phyloP scores from a whole-genome alignment of 2,888 invertebrate genomes.

The Synergus laeviventris region DNA sequence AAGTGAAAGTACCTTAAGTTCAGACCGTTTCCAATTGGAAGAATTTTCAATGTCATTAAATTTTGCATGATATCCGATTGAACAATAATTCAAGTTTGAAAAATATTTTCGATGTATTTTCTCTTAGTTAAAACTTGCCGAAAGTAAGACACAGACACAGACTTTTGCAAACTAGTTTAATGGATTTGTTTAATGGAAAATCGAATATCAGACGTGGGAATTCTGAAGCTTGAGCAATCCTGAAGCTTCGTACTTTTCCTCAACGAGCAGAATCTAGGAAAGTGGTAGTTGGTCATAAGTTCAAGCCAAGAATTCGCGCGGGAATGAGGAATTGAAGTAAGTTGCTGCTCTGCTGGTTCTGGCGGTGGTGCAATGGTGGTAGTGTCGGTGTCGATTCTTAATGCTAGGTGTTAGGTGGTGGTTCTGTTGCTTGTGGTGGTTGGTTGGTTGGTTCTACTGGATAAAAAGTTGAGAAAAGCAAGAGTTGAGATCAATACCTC shows the following conservation, averaged over 20 bases:
- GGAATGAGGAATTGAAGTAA: slow-evolving; percentile 73
- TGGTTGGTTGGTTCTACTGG: slow-evolving; percentile 70
- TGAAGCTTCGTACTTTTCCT: slow-evolving; percentile 4
- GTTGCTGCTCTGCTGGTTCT: slow-evolving; percentile 62
- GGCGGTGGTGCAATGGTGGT: slow-evolving; percentile 53
- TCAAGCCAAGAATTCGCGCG: slow-evolving; percentile 72
- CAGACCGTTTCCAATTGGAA: too few relatives aligned
- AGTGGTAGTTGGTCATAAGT: slow-evolving; percentile 69
- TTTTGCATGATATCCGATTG: too few relatives aligned
- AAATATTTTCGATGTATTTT: too few relatives aligned
- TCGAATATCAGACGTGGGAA: not conserved
- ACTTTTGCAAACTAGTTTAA: not conserved
- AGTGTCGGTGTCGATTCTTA: slow-evolving; percentile 53
- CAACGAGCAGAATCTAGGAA: slow-evolving; percentile 21
- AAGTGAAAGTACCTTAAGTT: too few relatives aligned
- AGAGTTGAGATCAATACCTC: slow-evolving; percentile 76
- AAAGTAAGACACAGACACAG: too few relatives aligned
- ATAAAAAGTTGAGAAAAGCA: slow-evolving; percentile 76
- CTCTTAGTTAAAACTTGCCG: too few relatives aligned
- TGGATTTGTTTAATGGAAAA: slow-evolving; percentile 9
- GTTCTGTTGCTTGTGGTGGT: slow-evolving; percentile 62
- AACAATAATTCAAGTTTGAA: too few relatives aligned
- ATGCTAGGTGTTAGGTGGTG: slow-evolving; percentile 56
- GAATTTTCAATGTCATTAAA: too few relatives aligned
- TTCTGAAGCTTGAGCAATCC: slow-evolving; percentile 18